Base-by-base conservation (phyloP, 2,113 vertebrate species). In the Atrichornis clamosus region DNA sequence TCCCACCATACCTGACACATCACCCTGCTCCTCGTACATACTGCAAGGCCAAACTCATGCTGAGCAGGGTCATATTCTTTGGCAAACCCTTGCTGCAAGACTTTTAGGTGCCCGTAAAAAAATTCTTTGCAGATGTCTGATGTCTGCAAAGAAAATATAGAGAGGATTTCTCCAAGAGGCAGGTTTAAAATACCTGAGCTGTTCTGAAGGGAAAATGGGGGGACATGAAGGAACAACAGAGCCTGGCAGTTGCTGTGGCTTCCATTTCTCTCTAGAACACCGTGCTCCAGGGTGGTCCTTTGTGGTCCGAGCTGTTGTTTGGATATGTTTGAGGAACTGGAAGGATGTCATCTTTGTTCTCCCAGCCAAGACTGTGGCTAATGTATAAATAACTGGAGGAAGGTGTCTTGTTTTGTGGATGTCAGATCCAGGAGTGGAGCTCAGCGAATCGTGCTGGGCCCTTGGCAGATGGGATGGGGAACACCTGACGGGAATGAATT, bases 311-410 rank as follows among this genome's bases (percentile, higher is more conserved):
- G 42, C 58, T 88, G 79, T 84, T 91, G 80, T 33, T 65, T 77
- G 62, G 74, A 56, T 39, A 8, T 42, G 24, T 78, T 41, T 81
- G 90, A 96, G 67, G 60, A 73, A 16, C 3, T 24, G 52, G 52
- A 46, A 83, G 76, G 86, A 75, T 73, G 37, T 79, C 23, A 44
- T 63, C 93, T 95, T 94, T 95, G 85, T 93, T 95, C 87, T 91
- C 81, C 42, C 46, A 59, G 93, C 80, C 94, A 95, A 93, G 84
- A 72, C 23, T 69, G 58, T 5, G 30, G 30, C 27, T 65, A 10
- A 44, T 37, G 35, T n/a, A 20, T 62, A 79, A 94, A 86, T 91
- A 50, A 62, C 35, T 76, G 41, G 16, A 35, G n/a, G 56, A 87
- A 90, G 63, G 85, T 95, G 41, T 83, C 85, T 85, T 7, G 41